phyloP scores from a whole-genome alignment of 2,797 vertebrate genomes.

The Taenioides sp. region DNA sequence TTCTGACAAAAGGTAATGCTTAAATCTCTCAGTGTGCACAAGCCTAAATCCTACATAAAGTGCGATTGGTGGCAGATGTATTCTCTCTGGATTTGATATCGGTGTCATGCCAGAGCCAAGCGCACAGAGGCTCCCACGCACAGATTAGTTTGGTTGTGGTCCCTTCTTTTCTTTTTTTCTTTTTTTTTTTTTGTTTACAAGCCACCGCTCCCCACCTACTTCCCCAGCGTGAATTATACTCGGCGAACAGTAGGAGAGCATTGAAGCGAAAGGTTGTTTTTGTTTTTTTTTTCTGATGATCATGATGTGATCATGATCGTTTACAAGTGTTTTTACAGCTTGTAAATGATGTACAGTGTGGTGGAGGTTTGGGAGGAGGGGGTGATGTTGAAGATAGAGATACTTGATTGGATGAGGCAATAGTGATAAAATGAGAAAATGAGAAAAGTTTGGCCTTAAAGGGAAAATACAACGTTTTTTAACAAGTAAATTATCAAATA shows the following conservation, averaged over 20 bases:
- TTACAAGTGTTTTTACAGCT: neutral
- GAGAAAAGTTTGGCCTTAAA: neutral
- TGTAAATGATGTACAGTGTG: neutral
- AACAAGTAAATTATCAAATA: no score
- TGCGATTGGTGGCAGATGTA: conserved; percentile 67
- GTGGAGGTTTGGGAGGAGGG: no score
- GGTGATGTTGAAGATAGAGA: neutral
- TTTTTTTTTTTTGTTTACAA: conserved; percentile 46
- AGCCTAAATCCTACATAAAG: conserved; percentile 70
- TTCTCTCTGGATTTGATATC: conserved; percentile 70
- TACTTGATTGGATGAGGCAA: neutral
- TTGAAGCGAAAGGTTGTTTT: conserved; percentile 35
- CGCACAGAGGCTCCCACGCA: conserved; percentile 61
- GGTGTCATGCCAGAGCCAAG: conserved; percentile 67
- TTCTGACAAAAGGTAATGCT: conserved; percentile 66
- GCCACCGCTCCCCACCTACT: conserved; percentile 23
- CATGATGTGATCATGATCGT: conserved; percentile 26
- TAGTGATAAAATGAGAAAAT: neutral
- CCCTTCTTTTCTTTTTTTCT: conserved; percentile 39
- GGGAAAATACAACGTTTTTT: neutral
- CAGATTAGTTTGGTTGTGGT: conserved; percentile 68
- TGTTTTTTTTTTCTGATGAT: conserved; percentile 23
- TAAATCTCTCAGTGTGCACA: conserved; percentile 66
- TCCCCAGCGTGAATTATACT: conserved; percentile 52
- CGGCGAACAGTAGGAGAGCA: conserved; percentile 61